Conservation (phyloP, 2,113 vertebrate species). For the Laticauda laticaudata region DNA sequence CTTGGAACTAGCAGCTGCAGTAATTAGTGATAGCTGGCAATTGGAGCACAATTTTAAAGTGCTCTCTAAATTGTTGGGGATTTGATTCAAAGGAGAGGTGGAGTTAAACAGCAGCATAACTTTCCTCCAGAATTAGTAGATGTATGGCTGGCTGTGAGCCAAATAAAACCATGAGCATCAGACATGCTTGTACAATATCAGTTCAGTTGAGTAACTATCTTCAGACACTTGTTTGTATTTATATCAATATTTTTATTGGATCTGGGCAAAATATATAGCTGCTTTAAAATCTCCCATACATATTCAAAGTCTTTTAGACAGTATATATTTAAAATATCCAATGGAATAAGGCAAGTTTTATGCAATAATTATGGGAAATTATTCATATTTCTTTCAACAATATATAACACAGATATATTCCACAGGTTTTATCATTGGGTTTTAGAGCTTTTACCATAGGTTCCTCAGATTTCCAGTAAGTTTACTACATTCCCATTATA, state of each 20-base stretch:
- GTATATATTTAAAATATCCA: background rate
- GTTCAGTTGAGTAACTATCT: background rate
- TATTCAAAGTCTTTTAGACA: background rate
- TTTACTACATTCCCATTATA: background rate
- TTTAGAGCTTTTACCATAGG: background rate
- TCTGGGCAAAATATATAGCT: background rate
- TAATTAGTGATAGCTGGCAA: background rate
- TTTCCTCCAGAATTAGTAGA: background rate
- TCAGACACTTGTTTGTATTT: background rate
- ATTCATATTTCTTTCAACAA: background rate
- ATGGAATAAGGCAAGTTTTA: background rate
- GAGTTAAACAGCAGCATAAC: background rate
- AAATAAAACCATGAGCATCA: background rate
- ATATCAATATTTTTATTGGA: background rate
- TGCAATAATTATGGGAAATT: background rate
- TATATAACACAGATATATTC: background rate
- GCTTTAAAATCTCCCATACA: background rate
- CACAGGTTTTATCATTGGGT: background rate
- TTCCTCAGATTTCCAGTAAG: background rate
- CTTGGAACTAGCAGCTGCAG: background rate
- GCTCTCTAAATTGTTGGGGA: background rate
- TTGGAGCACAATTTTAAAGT: background rate
- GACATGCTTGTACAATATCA: background rate
- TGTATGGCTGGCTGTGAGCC: background rate
- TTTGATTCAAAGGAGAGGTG: background rate